Evolutionary conservation across 2,888 invertebrate species (phyloP), one percentile per base, ranked within the genome.

Genomic region (Macaria liturata): DNA sequence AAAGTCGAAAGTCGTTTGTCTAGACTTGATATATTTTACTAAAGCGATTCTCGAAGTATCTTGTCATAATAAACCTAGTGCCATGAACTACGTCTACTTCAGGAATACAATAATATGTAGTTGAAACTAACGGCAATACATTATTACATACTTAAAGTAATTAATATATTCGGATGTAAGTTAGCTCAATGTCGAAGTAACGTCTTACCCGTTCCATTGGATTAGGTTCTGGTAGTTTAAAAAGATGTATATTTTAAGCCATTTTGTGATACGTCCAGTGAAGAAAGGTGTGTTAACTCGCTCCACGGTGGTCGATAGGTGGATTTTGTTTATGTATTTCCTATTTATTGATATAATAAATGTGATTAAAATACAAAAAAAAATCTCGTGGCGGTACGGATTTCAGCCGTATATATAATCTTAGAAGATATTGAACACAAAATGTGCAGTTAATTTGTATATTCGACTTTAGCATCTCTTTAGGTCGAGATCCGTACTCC

Each of bases 241-340:
- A 20, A 20, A 20, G 80, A 75, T 74, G 84, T 84, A 61, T 66
- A 82, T 74, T 81, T 71, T 79, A 88, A 88, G 86, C 73, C 79
- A 81, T 79, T 58, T 86, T 91, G 91, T 91, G 91, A 91, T 91
- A 91, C 82, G 89, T 91, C 91, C 91, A 91, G 90, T 90, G 88
- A 84, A 67, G 65, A 64, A 60, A 59, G 54, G 67, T 57, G 48
- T 67, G 31, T 42, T 42, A 9, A 42, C 42, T 42, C 42, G 9
- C 52, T 58, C 50, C 57, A n/a, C 40, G 46, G 54, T 31, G 2
- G 48, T 57, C 42, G 49, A 50, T 64, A 66, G 61, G 46, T 20
- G 39, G 58, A 60, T 50, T 61, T 67, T 66, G 70, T 70, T 66
- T 66, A 66, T 59, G 54, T 61, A 59, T 59, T 66, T 54, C 20